Base-by-base conservation (phyloP, 2,888 invertebrate genomes). In the Thera obeliscata region DNA sequence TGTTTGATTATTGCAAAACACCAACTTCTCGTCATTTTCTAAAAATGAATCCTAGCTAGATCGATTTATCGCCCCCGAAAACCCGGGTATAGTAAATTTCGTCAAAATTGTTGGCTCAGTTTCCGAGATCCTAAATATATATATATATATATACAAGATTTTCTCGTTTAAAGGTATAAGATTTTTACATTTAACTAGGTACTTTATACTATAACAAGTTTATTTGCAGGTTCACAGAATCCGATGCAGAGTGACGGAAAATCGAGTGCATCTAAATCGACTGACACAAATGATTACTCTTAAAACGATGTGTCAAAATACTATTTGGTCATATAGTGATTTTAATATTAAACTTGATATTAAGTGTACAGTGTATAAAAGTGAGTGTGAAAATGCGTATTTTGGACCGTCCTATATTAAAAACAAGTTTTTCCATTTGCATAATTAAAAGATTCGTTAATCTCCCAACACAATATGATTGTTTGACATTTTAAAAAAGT, bases 241-340 rank as follows among this genome's bases (percentile, higher is more conserved):
- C 86, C 80, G 65, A 74, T 78, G 61, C 69, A 75, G 3, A 78
- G 76, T 77, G 88, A 89, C 33, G 69, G 71, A 43, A 89, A 86
- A 76, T 76, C 73, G 36, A 79, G 81, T 82, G 83, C 79, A 57
- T 76, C 82, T 52, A 88, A 87, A 79, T 75, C 85, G 0, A 82
- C 84, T 9, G 88, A 88, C 58, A 82, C 83, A 2, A 80, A 79
- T 75, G 87, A 87, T 76, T 83, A 84, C 56, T 70, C 74, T 5
- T 82, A 82, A 78, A 76, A 83, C 69, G 82, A 70, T 80, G 63
- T 85, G 83, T 63, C 82, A 82, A 65, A 78, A 82, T 7, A 75
- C 68, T n/a, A 41, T 58, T 33, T 11, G 55, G 68, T 63, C 55
- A 8, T 12, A 49, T 43, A 64, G 52, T 56, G 57, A 66, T 33